phyloP scores from a whole-genome alignment of 2,888 invertebrate species.

The Stramonita haemastoma region DNA sequence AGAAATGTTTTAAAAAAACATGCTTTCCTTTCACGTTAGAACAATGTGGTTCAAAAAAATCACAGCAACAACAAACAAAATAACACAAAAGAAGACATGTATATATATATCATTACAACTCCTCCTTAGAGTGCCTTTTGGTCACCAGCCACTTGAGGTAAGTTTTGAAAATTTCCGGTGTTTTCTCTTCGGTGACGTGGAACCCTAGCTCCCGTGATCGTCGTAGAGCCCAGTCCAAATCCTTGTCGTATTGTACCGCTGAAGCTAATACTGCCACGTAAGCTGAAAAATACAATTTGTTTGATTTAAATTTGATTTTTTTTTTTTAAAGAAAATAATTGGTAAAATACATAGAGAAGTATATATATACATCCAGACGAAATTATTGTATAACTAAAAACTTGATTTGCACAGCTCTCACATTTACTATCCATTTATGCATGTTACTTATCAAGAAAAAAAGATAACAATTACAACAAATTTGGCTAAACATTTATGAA shows the following conservation, averaged over 20 bases:
- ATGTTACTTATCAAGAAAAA: too few species aligned
- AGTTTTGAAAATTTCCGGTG: conserved; percentile 58
- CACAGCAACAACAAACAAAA: background rate
- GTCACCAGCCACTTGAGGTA: conserved; percentile 48
- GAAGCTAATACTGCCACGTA: conserved; percentile 63
- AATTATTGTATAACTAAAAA: too few species aligned
- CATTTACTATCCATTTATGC: too few species aligned
- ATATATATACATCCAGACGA: background rate
- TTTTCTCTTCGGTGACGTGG: conserved; percentile 52
- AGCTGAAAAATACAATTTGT: conserved; percentile 54
- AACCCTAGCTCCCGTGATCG: conserved; percentile 61
- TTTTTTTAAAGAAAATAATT: background rate
- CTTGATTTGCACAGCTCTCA: too few species aligned
- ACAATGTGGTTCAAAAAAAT: too few species aligned
- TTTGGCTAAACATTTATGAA: too few species aligned
- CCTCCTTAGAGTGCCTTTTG: conserved; percentile 35
- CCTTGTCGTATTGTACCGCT: conserved; percentile 58
- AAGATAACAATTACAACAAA: too few species aligned
- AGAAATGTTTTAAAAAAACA: background rate
- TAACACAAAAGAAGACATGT: background rate
- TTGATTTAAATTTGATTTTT: background rate
- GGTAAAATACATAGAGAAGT: background rate
- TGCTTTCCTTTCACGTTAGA: background rate
- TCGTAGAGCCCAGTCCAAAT: conserved; percentile 61
- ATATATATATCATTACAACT: conserved; percentile 1